phyloP scores from a whole-genome alignment of 2,113 vertebrate species.

The Cyanoliseus patagonus region DNA sequence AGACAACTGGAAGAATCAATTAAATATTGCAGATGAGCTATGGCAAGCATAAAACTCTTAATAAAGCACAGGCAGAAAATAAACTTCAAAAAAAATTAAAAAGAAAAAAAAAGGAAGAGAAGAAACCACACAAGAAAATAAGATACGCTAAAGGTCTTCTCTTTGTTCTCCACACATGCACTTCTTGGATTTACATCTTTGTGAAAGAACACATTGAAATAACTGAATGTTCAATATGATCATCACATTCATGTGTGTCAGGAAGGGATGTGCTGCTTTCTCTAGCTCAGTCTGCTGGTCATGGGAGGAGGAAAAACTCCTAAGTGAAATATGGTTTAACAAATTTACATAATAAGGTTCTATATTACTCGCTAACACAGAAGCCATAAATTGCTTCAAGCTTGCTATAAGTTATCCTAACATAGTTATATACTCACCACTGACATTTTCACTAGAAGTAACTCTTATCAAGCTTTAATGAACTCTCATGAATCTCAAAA shows the following conservation, averaged over 20 bases:
- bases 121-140: neutral
- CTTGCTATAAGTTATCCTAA: constrained; percentile 26
- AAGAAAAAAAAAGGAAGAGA: neutral
- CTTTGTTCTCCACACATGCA: neutral
- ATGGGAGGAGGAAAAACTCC: neutral
- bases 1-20: constrained; percentile 47
- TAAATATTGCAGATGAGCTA: constrained; percentile 54
- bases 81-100: neutral
- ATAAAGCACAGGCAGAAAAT: neutral
- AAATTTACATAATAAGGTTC: constrained; percentile 48
- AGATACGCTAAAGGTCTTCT: neutral
- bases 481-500: neutral
- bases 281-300: constrained; percentile 13
- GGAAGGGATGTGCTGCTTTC: neutral
- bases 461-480: constrained; percentile 8
- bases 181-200: neutral
- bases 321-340: constrained; percentile 10
- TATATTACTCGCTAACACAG: neutral
- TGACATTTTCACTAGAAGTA: constrained; percentile 16
- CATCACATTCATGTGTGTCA: neutral
- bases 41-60: constrained; percentile 41
- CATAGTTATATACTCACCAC: neutral
- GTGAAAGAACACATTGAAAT: neutral
- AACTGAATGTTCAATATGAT: neutral
- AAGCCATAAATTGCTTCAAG: constrained; percentile 32